Percentiles rank a stretch among this genome's conserved stretches.
These are phyloP conservation scores for Rana temporaria DNA, from an alignment of 2,113 vertebrate genomes.

Conservation along the genomic window DNA sequence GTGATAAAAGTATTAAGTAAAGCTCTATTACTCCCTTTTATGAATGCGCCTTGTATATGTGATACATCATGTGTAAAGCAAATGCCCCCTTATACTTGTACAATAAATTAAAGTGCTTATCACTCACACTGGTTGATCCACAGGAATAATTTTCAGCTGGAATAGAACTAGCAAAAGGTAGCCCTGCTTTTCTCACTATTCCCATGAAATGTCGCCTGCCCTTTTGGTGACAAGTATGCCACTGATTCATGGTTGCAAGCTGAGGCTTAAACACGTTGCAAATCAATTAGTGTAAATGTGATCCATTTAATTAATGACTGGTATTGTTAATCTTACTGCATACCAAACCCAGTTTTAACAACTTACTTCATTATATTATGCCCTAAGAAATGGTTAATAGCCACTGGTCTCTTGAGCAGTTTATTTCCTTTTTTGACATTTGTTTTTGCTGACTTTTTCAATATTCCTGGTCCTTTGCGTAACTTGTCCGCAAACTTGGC, in stretches of 20 bases:
- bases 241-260: neutral
- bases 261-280: neutral
- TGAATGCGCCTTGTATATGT: no score
- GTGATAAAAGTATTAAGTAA: no score
- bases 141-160: no score
- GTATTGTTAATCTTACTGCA: neutral
- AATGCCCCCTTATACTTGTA: no score
- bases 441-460: constrained; percentile 38
- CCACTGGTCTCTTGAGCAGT: neutral
- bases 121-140: no score
- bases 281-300: neutral
- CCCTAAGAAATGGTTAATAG: neutral
- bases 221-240: constrained; percentile 1
- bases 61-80: no score
- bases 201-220: neutral
- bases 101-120: no score
- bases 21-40: no score
- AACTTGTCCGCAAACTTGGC: constrained; percentile 26
- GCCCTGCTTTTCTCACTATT: no score
- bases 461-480: constrained; percentile 13
- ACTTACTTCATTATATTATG: neutral
- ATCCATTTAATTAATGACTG: constrained; percentile 17
- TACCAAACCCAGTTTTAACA: neutral
- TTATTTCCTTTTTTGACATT: constrained; percentile 40
- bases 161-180: no score